Evolutionary conservation across 1,140 invertebrate species (phyloP).

Genomic region (Apis cerana): DNA sequence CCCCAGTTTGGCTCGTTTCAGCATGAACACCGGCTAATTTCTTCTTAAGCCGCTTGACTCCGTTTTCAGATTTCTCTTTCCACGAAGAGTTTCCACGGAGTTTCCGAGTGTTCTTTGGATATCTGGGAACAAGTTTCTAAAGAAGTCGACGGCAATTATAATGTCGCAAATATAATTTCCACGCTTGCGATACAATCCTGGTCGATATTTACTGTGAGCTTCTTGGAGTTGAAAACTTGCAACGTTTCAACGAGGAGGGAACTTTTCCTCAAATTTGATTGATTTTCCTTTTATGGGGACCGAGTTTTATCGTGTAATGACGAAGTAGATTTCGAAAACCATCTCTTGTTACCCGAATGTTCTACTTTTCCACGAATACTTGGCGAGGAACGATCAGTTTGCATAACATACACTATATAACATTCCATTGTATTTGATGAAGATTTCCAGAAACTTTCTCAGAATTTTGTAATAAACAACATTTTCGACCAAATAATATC

Average conservation of each 20-base stretch:
- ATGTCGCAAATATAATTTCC: constrained; percentile 6
- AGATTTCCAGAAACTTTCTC: background rate
- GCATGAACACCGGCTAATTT: constrained; percentile 9
- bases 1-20: background rate
- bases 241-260: background rate
- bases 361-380: background rate
- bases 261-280: background rate
- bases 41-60: background rate
- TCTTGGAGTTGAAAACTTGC: background rate
- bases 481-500: background rate
- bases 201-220: background rate
- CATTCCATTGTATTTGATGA: background rate
- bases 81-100: background rate
- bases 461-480: background rate
- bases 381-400: background rate
- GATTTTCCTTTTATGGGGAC: background rate
- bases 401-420: background rate
- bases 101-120: background rate
- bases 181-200: background rate
- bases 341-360: background rate
- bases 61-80: background rate
- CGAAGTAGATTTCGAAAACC: constrained; percentile 1
- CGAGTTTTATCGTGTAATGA: constrained; percentile 7
- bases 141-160: constrained; percentile 17
- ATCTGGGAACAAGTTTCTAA: background rate